phyloP scores from a whole-genome alignment of 2,113 vertebrate species.

The Nothobranchius furzeri region DNA sequence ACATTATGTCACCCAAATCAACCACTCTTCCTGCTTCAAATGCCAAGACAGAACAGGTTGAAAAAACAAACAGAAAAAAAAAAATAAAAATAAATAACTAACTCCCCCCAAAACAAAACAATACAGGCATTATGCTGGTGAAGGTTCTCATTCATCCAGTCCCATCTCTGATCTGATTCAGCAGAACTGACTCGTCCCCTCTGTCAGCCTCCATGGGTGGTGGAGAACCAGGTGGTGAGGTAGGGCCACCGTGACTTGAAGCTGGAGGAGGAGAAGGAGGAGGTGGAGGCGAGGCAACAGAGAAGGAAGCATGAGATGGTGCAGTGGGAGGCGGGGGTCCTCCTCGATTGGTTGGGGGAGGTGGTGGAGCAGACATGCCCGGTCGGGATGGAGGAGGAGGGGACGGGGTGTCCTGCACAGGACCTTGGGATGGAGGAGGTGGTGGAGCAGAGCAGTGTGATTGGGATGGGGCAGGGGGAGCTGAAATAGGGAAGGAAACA shows the following conservation, averaged over 20 bases:
- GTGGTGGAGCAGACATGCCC: slow-evolving; percentile 83
- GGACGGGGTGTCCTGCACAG: slow-evolving; percentile 85
- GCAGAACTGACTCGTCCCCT: slow-evolving; percentile 86
- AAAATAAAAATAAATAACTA: too few relatives aligned
- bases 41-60: too few relatives aligned
- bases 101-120: too few relatives aligned
- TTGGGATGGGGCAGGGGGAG: slow-evolving; percentile 77
- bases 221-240: slow-evolving; percentile 75
- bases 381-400: slow-evolving; percentile 83
- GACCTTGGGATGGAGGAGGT: slow-evolving; percentile 79
- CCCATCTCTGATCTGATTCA: slow-evolving; percentile 94
- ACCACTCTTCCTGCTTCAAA: too few relatives aligned
- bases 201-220: slow-evolving; percentile 66
- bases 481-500: slow-evolving; percentile 18
- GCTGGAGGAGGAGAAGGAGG: slow-evolving; percentile 60
- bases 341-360: slow-evolving; percentile 78
- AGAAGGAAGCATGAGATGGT: slow-evolving; percentile 54
- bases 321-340: slow-evolving; percentile 72
- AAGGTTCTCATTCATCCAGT: slow-evolving; percentile 29
- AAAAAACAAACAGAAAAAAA: too few relatives aligned
- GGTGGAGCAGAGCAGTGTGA: slow-evolving; percentile 82
- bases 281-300: slow-evolving; percentile 74
- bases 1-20: too few relatives aligned
- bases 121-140: too few relatives aligned
- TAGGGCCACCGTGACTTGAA: slow-evolving; percentile 36